Conservation (phyloP, 2,888 invertebrate genomes). For the Zaprionus lineosus region DNA sequence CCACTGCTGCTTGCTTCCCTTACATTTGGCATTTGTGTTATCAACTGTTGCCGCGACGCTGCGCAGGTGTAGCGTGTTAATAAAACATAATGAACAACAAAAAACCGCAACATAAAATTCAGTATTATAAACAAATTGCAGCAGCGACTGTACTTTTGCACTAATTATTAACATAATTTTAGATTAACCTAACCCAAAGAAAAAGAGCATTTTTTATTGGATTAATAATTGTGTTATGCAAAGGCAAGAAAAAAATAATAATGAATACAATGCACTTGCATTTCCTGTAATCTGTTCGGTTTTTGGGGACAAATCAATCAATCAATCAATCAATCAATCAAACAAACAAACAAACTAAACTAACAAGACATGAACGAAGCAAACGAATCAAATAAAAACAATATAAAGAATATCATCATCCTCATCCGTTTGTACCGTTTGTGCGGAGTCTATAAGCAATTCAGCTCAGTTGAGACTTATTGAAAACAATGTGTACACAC, state of each 20-base stretch:
- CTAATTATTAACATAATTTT: constrained; percentile 54
- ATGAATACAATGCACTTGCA: constrained; percentile 52
- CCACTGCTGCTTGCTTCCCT: constrained; percentile 39
- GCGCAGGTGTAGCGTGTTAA: constrained; percentile 71
- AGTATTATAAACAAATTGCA: constrained; percentile 48
- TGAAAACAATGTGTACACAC: constrained; percentile 58
- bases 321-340: constrained; percentile 31
- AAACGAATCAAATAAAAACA: constrained; percentile 28
- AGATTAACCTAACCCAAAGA: constrained; percentile 36
- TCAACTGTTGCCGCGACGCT: constrained; percentile 58
- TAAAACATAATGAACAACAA: constrained; percentile 55
- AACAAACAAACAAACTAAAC: constrained; percentile 26
- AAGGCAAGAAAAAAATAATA: constrained; percentile 33
- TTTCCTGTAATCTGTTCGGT: constrained; percentile 62
- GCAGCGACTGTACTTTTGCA: constrained; percentile 62
- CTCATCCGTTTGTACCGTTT: constrained; percentile 37
- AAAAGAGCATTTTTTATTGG: constrained; percentile 21
- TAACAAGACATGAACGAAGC: constrained; percentile 26
- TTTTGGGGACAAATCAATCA: constrained; percentile 62
- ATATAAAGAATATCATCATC: constrained; percentile 30
- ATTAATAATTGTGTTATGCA: constrained; percentile 36
- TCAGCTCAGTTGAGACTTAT: constrained; percentile 36
- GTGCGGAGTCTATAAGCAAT: constrained; percentile 28
- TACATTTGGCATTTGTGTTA: constrained; percentile 53
- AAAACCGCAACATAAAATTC: constrained; percentile 52